Conservation (phyloP, 2,113 vertebrate species). For the Chionis minor region DNA sequence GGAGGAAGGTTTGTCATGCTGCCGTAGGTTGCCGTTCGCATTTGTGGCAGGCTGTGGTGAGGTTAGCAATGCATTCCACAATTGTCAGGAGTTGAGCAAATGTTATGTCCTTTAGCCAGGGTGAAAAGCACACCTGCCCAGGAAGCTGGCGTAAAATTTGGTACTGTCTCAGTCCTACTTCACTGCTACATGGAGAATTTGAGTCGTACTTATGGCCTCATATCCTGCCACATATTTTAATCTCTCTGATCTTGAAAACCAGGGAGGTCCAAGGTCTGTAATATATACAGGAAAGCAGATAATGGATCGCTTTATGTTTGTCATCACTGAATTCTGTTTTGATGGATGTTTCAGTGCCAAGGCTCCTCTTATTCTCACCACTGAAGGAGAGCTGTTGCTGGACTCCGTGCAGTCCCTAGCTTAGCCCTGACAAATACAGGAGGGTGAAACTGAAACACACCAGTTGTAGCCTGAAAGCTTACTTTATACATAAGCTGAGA, state of each 20-base stretch:
- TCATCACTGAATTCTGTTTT: constrained; percentile 18
- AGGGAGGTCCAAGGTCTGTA: constrained; percentile 17
- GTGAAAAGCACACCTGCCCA: constrained; percentile 55
- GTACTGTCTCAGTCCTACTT: background rate
- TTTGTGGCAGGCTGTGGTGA: constrained; percentile 55
- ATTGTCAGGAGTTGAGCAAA: constrained; percentile 39
- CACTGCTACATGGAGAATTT: background rate
- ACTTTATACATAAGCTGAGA: background rate
- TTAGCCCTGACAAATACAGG: background rate
- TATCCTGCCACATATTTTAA: constrained; percentile 17
- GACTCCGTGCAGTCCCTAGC: background rate
- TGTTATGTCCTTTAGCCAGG: constrained; percentile 4
- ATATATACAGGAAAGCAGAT: constrained; percentile 25
- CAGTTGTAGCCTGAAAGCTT: background rate
- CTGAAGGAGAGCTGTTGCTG: background rate
- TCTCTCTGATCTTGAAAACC: constrained; percentile 40
- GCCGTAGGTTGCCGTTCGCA: background rate
- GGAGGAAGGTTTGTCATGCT: constrained; percentile 22
- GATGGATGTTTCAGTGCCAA: background rate
- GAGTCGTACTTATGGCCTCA: background rate
- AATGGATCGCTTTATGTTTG: constrained; percentile 40
- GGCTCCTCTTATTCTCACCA: background rate
- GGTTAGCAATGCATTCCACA: constrained; percentile 47
- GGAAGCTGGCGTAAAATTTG: background rate
- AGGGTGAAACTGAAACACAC: background rate